These are phyloP conservation scores for Ceratotherium simum DNA, from an alignment of 2,113 vertebrate genomes.

Conservation along the genomic window DNA sequence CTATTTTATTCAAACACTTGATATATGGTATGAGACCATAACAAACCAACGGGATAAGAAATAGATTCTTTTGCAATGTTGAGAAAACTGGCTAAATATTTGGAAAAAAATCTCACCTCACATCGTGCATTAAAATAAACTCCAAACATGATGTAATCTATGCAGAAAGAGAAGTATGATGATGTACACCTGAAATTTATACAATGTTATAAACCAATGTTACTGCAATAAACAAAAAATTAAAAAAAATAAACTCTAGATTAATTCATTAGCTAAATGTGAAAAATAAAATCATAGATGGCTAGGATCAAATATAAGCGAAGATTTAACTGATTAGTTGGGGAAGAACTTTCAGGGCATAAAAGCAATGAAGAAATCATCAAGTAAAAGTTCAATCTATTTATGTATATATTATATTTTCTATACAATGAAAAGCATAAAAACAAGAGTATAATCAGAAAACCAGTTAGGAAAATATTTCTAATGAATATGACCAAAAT, in stretches of 20 bases:
- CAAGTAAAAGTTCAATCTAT: not conserved
- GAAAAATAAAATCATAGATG: not conserved
- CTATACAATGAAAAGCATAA: not conserved
- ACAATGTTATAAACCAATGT: too few species aligned
- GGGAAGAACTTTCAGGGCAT: not conserved
- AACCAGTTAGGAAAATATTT: not conserved
- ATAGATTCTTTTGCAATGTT: conserved; percentile 44
- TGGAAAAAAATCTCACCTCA: not conserved
- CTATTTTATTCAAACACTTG: not conserved
- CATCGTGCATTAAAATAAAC: not conserved
- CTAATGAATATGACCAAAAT: not conserved
- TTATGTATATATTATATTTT: not conserved
- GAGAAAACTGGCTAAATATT: conserved; percentile 39
- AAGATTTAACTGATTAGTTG: not conserved
- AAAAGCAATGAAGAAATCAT: not conserved
- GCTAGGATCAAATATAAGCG: not conserved
- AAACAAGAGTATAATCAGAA: not conserved
- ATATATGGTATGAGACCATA: not conserved
- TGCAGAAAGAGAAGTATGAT: too few species aligned
- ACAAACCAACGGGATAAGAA: not conserved
- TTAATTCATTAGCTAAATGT: not conserved
- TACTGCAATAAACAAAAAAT: too few species aligned
- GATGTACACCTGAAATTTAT: too few species aligned
- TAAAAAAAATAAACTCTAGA: not conserved
- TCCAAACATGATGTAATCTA: too few species aligned